Percentiles rank a stretch among this genome's conserved stretches.
Evolutionary conservation across 2,797 vertebrate genomes (phyloP).

Genomic region (Podarcis lilfordi): DNA sequence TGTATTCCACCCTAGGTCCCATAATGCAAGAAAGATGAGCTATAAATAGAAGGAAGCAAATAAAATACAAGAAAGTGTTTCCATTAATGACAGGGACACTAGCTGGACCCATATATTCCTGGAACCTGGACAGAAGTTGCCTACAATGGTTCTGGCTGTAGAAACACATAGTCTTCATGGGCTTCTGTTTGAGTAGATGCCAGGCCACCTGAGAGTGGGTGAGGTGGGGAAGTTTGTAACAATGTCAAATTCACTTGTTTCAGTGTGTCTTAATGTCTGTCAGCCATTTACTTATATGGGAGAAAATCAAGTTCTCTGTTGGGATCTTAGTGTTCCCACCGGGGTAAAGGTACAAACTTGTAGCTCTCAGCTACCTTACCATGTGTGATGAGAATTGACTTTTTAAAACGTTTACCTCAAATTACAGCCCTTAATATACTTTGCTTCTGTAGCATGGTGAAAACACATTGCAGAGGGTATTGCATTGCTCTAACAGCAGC

Average conservation of each 20-base stretch:
- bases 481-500: background rate
- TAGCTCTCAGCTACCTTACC: background rate
- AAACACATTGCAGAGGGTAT: background rate
- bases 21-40: no score
- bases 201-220: background rate
- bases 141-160: background rate
- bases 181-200: background rate
- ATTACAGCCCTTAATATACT: background rate
- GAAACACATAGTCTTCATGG: background rate
- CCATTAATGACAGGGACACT: background rate
- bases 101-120: background rate
- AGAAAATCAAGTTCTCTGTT: background rate
- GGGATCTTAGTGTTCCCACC: no score
- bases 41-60: no score
- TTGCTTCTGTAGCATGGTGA: background rate
- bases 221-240: background rate
- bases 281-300: background rate
- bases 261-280: background rate
- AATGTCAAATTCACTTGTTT: background rate
- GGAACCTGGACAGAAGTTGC: background rate
- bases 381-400: background rate
- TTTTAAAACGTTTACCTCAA: background rate
- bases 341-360: background rate
- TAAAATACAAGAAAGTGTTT: background rate
- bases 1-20: no score